Percentiles rank a stretch among this genome's conserved stretches.
Evolutionary conservation across 2,888 invertebrate species (phyloP).

Genomic region (Pseudeuparius sepicola): DNA sequence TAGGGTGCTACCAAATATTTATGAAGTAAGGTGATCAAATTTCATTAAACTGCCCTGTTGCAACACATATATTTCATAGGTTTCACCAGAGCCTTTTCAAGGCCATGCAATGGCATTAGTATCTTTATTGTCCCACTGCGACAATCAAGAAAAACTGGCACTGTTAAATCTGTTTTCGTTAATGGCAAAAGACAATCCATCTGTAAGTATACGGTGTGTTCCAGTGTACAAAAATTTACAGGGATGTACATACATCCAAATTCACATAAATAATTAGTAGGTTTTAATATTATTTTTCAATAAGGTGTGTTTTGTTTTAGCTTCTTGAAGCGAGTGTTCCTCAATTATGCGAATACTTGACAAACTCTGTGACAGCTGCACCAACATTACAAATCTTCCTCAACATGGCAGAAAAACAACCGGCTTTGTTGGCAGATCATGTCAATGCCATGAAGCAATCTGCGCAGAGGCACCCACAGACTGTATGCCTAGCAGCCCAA

Average conservation of each 20-base stretch:
- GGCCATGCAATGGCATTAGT: conserved; percentile 77
- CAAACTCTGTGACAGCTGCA: conserved; percentile 48
- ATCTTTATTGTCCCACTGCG: conserved; percentile 70
- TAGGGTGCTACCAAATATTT: conserved; percentile 81
- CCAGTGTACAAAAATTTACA: too few relatives aligned
- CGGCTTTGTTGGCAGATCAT: conserved; percentile 61
- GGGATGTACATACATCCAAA: too few relatives aligned
- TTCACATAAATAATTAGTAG: too few relatives aligned
- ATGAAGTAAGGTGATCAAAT: too few relatives aligned
- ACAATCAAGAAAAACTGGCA: conserved; percentile 76
- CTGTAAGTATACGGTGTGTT: conserved; percentile 46
- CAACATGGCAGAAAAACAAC: conserved; percentile 61
- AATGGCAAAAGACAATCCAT: conserved; percentile 71
- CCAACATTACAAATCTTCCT: conserved; percentile 65
- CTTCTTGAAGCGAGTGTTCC: conserved; percentile 72
- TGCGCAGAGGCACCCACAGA: conserved; percentile 55
- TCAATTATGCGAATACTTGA: conserved; percentile 69
- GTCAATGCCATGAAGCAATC: conserved; percentile 56
- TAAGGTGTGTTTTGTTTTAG: too few relatives aligned
- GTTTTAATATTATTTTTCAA: too few relatives aligned
- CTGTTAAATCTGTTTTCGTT: conserved; percentile 72
- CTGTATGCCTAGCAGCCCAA: conserved; percentile 57
- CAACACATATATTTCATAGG: too few relatives aligned
- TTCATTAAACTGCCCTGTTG: too few relatives aligned
- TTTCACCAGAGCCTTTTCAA: conserved; percentile 76